A percentile compares a stretch with the other conserved stretches of the same genome.
phyloP scores from a whole-genome alignment of 2,113 vertebrate genomes.

The Notiomystis cincta region DNA sequence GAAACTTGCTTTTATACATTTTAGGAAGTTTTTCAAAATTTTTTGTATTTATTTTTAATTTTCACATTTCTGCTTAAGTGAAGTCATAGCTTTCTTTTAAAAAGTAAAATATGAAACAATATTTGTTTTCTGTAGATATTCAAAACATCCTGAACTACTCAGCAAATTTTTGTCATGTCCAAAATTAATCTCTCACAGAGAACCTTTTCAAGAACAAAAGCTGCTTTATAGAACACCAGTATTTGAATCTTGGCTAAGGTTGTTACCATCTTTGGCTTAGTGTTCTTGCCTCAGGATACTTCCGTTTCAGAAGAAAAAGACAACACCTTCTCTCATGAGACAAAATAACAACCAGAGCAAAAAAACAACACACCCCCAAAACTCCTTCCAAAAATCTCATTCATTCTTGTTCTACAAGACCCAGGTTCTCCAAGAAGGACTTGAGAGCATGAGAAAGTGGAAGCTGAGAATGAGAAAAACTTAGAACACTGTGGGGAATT shows the following conservation, averaged over 20 bases:
- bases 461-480: not conserved
- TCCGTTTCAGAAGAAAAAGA: not conserved
- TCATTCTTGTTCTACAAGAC: not conserved
- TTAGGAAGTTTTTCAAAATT: not conserved
- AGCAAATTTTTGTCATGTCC: not conserved
- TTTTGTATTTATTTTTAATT: not conserved
- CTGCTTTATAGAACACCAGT: not conserved
- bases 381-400: not conserved
- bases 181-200: not conserved
- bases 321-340: not conserved
- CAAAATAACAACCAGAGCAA: not conserved
- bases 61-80: not conserved
- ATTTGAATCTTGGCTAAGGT: not conserved
- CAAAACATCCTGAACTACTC: not conserved
- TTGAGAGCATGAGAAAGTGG: not conserved
- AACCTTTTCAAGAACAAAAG: not conserved
- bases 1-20: not conserved
- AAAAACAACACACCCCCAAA: not conserved
- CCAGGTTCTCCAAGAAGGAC: not conserved
- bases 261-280: not conserved
- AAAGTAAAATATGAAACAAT: not conserved
- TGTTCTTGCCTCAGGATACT: not conserved
- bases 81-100: not conserved
- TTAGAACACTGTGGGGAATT: not conserved
- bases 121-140: not conserved